Conservation (phyloP, 2,797 vertebrate genomes). For the Esox lucius region DNA sequence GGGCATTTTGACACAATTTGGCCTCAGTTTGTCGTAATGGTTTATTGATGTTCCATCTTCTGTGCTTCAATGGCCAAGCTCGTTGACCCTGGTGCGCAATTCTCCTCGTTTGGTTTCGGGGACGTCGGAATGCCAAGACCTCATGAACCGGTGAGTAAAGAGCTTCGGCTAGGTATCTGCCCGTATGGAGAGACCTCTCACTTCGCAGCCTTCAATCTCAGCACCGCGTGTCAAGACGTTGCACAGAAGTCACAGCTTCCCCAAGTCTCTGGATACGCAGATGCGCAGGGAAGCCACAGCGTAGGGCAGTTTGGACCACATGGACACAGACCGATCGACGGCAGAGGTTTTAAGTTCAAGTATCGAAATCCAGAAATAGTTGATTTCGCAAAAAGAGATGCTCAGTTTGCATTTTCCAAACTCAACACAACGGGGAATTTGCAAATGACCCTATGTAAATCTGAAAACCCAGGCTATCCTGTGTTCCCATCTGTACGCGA, state of each 20-base stretch:
- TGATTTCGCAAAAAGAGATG: conserved; percentile 80
- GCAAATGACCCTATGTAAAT: conserved; percentile 87
- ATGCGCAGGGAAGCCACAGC: conserved; percentile 85
- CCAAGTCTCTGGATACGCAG: conserved; percentile 89
- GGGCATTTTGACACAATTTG: neutral
- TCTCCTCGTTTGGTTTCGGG: conserved; percentile 93
- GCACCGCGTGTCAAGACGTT: conserved; percentile 90
- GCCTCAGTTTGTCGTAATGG: conserved; percentile 23
- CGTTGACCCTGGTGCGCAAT: conserved; percentile 95
- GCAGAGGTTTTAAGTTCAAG: conserved; percentile 96
- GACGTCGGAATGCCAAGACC: conserved; percentile 88
- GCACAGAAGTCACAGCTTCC: conserved; percentile 95
- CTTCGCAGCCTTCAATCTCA: conserved; percentile 92
- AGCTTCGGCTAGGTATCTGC: conserved; percentile 86
- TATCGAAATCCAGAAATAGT: conserved; percentile 82
- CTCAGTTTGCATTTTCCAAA: conserved; percentile 85
- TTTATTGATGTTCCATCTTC: conserved; percentile 44
- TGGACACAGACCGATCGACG: conserved; percentile 89
- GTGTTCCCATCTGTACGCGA: conserved; percentile 95
- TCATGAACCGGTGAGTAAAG: conserved; percentile 90
- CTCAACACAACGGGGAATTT: conserved; percentile 78
- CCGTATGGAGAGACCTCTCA: conserved; percentile 91
- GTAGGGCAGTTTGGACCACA: conserved; percentile 91
- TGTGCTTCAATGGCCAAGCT: conserved; percentile 88
- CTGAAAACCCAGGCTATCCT: conserved; percentile 89